Evolutionary conservation across 2,888 invertebrate species (phyloP).

Genomic region (Suillia variegata): DNA sequence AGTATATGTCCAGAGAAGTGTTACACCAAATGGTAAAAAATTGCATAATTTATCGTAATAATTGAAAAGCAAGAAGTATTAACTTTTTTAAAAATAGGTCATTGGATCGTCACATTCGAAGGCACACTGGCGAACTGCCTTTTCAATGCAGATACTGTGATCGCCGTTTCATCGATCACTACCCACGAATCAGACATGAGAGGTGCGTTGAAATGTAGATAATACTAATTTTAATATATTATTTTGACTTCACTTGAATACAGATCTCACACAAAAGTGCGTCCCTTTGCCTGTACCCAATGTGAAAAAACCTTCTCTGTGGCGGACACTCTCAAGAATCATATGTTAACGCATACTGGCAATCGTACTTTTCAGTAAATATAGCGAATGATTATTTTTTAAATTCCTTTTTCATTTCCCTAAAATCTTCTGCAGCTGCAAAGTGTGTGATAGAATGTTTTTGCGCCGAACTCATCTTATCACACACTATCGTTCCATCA

Average conservation of each 20-base stretch:
- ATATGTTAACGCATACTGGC: constrained; percentile 39
- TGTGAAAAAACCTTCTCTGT: constrained; percentile 39
- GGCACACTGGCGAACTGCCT: constrained; percentile 37
- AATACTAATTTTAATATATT: too few relatives aligned
- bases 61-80: too few relatives aligned
- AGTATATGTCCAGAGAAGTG: constrained; percentile 35
- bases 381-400: not conserved
- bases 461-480: constrained; percentile 43
- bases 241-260: not conserved
- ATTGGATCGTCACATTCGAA: constrained; percentile 35
- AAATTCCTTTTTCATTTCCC: not conserved
- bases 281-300: constrained; percentile 35
- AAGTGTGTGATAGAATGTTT: constrained; percentile 44
- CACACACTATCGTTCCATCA: constrained; percentile 43
- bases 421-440: constrained; percentile 35
- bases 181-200: constrained; percentile 44
- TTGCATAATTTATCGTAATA: too few relatives aligned
- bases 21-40: too few relatives aligned
- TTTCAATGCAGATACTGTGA: constrained; percentile 34
- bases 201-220: constrained; percentile 20
- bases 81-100: constrained; percentile 36
- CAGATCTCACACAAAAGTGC: constrained; percentile 39
- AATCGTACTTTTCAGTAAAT: not conserved
- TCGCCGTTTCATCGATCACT: constrained; percentile 38
- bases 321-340: constrained; percentile 37